Evolutionary conservation across 2,888 invertebrate species (phyloP).

Genomic region (Steromphala cineraria): DNA sequence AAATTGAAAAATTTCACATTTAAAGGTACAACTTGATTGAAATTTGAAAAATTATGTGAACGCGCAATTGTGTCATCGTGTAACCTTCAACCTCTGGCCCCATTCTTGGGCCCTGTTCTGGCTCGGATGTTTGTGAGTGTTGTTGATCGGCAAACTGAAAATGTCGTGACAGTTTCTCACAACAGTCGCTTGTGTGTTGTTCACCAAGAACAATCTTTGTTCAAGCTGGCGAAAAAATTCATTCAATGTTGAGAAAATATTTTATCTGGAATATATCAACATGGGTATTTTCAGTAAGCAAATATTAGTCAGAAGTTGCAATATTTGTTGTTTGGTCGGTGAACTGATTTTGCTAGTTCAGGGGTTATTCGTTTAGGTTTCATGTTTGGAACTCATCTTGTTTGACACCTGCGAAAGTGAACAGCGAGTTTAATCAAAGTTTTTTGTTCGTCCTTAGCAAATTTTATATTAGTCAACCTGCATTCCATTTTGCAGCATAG

Average conservation of each 20-base stretch:
- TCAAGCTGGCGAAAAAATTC: slow-evolving; percentile 1
- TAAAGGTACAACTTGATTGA: too few relatives aligned
- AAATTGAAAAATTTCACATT: too few relatives aligned
- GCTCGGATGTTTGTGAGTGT: not conserved
- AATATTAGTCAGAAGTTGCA: not conserved
- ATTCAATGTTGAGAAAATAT: slow-evolving; percentile 21
- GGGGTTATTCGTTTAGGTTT: not conserved
- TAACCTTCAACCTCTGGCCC: not conserved
- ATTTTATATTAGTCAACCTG: not conserved
- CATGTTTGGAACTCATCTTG: not conserved
- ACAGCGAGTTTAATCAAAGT: slow-evolving; percentile 7
- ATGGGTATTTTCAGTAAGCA: not conserved
- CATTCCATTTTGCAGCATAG: not conserved
- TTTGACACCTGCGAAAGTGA: not conserved
- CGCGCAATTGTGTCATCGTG: not conserved
- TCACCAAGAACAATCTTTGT: not conserved
- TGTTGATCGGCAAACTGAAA: slow-evolving; percentile 1
- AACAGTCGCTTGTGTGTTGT: not conserved
- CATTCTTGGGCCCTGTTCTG: not conserved
- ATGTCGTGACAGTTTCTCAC: not conserved
- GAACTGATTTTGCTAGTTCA: slow-evolving; percentile 1
- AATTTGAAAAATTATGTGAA: too few relatives aligned
- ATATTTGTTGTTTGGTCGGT: slow-evolving; percentile 11
- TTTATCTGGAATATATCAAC: slow-evolving; percentile 17
- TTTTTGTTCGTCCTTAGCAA: not conserved